These are phyloP conservation scores for Serranus cabrilla DNA, from an alignment of 2,797 vertebrate genomes.

Conservation along the genomic window DNA sequence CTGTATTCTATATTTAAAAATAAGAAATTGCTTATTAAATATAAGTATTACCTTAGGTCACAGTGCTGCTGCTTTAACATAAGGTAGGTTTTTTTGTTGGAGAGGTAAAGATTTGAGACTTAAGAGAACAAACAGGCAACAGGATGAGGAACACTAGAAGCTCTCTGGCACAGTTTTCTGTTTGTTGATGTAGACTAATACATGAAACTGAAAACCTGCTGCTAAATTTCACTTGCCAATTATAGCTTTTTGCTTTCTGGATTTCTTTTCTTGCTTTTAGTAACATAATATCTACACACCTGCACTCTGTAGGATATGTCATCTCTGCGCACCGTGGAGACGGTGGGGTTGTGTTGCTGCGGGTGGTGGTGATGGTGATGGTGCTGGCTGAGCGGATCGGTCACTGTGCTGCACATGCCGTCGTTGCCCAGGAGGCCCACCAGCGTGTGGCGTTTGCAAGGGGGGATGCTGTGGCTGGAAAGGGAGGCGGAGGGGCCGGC, in stretches of 20 bases:
- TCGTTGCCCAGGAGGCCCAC: conserved; percentile 95
- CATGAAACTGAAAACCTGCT: not conserved
- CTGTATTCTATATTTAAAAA: too few species aligned
- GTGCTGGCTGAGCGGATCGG: conserved; percentile 80
- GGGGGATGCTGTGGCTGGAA: conserved; percentile 97
- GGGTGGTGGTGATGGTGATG: conserved; percentile 83
- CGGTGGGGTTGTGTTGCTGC: conserved; percentile 87
- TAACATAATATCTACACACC: conserved; percentile 73
- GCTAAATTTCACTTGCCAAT: not conserved
- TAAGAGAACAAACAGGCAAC: too few species aligned
- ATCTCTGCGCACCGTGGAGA: conserved; percentile 88
- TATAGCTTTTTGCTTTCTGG: not conserved
- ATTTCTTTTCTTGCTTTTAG: not conserved
- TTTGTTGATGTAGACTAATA: not conserved
- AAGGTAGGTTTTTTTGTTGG: too few species aligned
- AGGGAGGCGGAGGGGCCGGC: conserved; percentile 92
- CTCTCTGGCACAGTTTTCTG: not conserved
- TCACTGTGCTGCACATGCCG: conserved; percentile 75
- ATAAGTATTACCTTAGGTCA: too few species aligned
- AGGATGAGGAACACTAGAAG: not conserved
- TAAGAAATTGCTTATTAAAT: too few species aligned
- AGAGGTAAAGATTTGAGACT: too few species aligned
- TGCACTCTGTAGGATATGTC: conserved; percentile 98
- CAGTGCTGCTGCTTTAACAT: too few species aligned
- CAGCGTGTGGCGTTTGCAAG: conserved; percentile 94